These are phyloP conservation scores for Glaucidium brasilianum DNA, from an alignment of 2,113 vertebrate genomes.

Conservation along the genomic window DNA sequence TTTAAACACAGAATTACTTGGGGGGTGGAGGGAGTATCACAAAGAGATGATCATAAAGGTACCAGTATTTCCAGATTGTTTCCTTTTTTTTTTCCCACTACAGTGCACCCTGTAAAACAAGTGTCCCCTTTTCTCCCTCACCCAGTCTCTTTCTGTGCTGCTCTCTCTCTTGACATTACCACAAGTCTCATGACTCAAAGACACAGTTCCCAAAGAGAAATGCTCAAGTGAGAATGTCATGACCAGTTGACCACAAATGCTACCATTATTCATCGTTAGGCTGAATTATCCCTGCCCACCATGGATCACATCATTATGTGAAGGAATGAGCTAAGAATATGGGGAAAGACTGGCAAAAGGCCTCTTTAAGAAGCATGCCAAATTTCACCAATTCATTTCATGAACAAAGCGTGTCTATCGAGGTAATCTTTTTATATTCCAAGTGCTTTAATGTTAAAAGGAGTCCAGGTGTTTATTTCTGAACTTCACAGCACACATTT, in stretches of 20 bases:
- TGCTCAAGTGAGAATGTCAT: constrained; percentile 37
- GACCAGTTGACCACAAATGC: constrained; percentile 48
- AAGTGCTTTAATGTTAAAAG: not conserved
- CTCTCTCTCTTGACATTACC: not conserved
- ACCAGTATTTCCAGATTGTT: not conserved
- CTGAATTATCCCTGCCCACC: constrained; percentile 30
- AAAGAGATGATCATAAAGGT: constrained; percentile 11
- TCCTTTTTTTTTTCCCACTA: not conserved
- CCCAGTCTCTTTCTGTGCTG: not conserved
- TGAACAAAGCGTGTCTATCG: not conserved
- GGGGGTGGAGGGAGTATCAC: not conserved
- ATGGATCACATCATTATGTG: constrained; percentile 32
- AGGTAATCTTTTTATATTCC: not conserved
- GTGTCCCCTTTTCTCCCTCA: constrained; percentile 1
- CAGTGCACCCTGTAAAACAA: constrained; percentile 19
- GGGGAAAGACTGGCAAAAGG: constrained; percentile 1
- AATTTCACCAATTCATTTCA: not conserved
- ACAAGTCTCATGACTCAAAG: constrained; percentile 16
- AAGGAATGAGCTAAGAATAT: constrained; percentile 37
- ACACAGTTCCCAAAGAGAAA: not conserved
- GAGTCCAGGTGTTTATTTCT: not conserved
- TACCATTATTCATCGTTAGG: constrained; percentile 40
- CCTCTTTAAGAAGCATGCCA: not conserved
- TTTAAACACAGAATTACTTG: not conserved
- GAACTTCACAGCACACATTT: not conserved